Evolutionary conservation across 1,140 invertebrate species (phyloP), one percentile per base, ranked within the genome.

Genomic region (Zophobas atratus): DNA sequence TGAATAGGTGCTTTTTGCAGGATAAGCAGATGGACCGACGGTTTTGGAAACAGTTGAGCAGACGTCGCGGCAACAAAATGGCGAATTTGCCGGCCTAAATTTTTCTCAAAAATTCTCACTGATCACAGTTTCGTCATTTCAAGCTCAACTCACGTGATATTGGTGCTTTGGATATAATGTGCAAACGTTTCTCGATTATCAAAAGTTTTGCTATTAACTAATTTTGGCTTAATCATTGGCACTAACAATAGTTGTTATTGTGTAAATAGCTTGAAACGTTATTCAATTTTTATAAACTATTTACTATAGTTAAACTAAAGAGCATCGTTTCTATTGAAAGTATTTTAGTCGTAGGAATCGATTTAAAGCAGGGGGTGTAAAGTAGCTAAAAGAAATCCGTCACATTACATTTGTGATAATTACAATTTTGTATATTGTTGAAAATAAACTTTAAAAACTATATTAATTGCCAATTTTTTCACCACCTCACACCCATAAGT

Each of bases 21-120:
- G 89, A 89, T 77, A 89, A 88, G 82, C 88, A 88, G 77, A 82
- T 85, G 70, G 89, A 90, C 81, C 86, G 88, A 70, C 85, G 89
- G 76, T 87, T 90, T 76, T 89, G 89, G 88, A 89, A 88, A 79
- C 89, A 90, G 77, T 85, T 90, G 77, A 89, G 87, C 67, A 89
- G 88, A 86, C 84, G 89, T 80, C 85, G 88, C 80, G 85, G 88
- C 83, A 79, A 80, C 72, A 84, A 82, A 81, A 46, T 75, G 71
- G 49, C 76, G 77, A 83, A 81, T 43, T 43, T 78, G 57, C 78
- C 83, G 84, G 84, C 84, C 83, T 85, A 84, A 80, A 41, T 32
- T 38, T 43, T 39, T 67, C 46, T 67, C 60, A 67, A 67, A 67
- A 41, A 20, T 49, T 56, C n/a, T 4, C 6, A 48, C n/a, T 41